A percentile compares a stretch with the other conserved stretches of the same genome.
These are phyloP conservation scores for western clawed frog (Xenopus tropicalis) DNA, from an alignment of 2,113 vertebrate genomes.

Conservation along the genomic window UCB_Xtro_10.0 CM004452.2:43773501-43774000, in stretches of 20 bases:
- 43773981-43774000: too few species aligned
- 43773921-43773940: background rate
- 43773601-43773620: too few species aligned
- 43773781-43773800: background rate
- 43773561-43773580: too few species aligned
- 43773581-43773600: too few species aligned
- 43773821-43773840: background rate
- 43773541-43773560: too few species aligned
- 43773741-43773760: too few species aligned
- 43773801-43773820: background rate
- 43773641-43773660: background rate
- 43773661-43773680: background rate
- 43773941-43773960: too few species aligned
- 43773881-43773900: background rate
- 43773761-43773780: background rate
- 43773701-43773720: background rate
- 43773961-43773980: too few species aligned
- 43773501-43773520: too few species aligned
- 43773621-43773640: too few species aligned
- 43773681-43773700: background rate
- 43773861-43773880: background rate
- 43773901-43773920: background rate
- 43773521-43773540: too few species aligned
- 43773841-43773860: background rate
- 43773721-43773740: background rate